phyloP scores from a whole-genome alignment of 2,888 invertebrate species.

The Lacanobia oleracea region DNA sequence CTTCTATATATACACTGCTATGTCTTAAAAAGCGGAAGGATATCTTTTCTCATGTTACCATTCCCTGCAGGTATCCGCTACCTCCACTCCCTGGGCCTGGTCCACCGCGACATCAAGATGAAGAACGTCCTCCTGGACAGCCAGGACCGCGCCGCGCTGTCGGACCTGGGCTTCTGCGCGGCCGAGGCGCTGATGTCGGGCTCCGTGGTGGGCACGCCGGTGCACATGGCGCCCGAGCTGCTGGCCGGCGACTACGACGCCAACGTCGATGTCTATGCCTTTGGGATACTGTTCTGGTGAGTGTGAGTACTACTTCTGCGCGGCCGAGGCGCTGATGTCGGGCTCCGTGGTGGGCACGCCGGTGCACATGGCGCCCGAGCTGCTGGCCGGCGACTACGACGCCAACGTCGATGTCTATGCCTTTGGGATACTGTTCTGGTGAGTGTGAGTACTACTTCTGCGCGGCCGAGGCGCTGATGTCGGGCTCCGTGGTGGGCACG shows the following conservation, averaged over 20 bases:
- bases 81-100: conserved; percentile 96
- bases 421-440: conserved; percentile 97
- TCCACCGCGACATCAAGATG: conserved; percentile 97
- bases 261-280: conserved; percentile 97
- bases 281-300: conserved; percentile 97
- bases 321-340: conserved; percentile 97
- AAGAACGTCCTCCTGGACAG: conserved; percentile 96
- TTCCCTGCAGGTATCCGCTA: conserved; percentile 92
- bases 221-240: conserved; percentile 98
- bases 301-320: conserved; percentile 91
- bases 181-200: conserved; percentile 97
- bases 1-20: not conserved
- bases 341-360: conserved; percentile 97
- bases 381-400: conserved; percentile 95
- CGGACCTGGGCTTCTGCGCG: conserved; percentile 97
- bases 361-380: conserved; percentile 97
- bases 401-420: conserved; percentile 97
- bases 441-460: conserved; percentile 90
- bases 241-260: conserved; percentile 95
- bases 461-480: conserved; percentile 97
- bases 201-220: conserved; percentile 96
- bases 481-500: conserved; percentile 96
- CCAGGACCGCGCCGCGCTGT: conserved; percentile 94
- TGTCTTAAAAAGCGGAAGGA: conserved; percentile 77
- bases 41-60: fast-evolving